Percentiles rank a stretch among this genome's conserved stretches.
phyloP scores from a whole-genome alignment of 2,888 invertebrate species.

The Troides oblongomaculatus region DNA sequence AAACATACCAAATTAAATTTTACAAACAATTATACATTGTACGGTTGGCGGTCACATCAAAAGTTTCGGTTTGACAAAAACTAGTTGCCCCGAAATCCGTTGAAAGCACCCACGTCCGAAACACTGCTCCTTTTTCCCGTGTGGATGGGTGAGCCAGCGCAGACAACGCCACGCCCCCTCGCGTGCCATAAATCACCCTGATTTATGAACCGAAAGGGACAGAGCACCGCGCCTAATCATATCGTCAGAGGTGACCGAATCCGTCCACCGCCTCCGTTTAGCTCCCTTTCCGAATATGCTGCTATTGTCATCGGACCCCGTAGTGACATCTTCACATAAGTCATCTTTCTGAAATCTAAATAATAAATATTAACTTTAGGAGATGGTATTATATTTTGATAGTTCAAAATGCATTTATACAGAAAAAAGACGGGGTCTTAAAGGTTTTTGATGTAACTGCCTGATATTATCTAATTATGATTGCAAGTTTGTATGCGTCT shows the following conservation, averaged over 20 bases:
- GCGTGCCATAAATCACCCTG: conserved; percentile 67
- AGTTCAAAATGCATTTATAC: background rate
- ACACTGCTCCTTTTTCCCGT: conserved; percentile 36
- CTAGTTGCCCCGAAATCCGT: conserved; percentile 30
- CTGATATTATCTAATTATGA: too few species aligned
- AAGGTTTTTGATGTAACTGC: too few species aligned
- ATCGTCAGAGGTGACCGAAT: conserved; percentile 25
- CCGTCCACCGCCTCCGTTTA: conserved; percentile 7
- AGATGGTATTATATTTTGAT: background rate
- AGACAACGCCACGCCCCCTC: conserved; percentile 50
- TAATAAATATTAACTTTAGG: background rate
- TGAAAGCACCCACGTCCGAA: conserved; percentile 38
- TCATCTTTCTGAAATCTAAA: background rate
- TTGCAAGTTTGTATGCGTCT: too few species aligned
- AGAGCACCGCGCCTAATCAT: conserved; percentile 35
- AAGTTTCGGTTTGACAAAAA: conserved; percentile 18
- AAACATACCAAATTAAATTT: background rate
- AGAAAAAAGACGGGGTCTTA: too few species aligned
- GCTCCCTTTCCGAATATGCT: conserved; percentile 3
- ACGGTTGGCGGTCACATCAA: background rate
- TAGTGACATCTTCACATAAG: background rate
- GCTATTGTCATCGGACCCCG: conserved; percentile 3
- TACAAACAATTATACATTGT: background rate
- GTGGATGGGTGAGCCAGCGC: conserved; percentile 27
- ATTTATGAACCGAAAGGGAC: conserved; percentile 65